A percentile compares a stretch with the other conserved stretches of the same genome.
These are phyloP conservation scores for Megalurothrips usitatus DNA, from an alignment of 2,888 invertebrate genomes.

Conservation along the genomic window DNA sequence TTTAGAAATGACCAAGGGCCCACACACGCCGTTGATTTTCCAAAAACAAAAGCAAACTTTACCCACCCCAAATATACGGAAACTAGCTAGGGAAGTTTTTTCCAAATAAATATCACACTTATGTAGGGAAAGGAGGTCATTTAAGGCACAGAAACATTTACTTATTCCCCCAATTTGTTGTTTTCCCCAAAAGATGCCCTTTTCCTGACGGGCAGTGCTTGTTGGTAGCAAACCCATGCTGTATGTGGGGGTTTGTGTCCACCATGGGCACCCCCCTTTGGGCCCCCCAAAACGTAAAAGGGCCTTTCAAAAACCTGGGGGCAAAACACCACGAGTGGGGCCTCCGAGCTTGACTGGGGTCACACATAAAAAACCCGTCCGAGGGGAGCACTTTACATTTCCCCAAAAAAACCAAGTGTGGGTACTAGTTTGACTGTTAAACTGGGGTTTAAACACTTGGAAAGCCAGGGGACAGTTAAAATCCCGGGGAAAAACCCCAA, in stretches of 20 bases:
- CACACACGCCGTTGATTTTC: neutral
- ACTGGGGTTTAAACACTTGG: slow-evolving; percentile 67
- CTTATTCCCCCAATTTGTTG: slow-evolving; percentile 40
- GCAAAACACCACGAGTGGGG: slow-evolving; percentile 72
- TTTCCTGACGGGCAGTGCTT: slow-evolving; percentile 88
- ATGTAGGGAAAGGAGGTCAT: neutral
- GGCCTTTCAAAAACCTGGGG: slow-evolving; percentile 56
- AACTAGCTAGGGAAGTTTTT: neutral
- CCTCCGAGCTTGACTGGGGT: slow-evolving; percentile 69
- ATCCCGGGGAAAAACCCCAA: no score
- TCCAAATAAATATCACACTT: neutral
- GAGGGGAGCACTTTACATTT: slow-evolving; percentile 71
- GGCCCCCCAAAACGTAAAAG: slow-evolving; percentile 95
- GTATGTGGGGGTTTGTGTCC: slow-evolving; percentile 87
- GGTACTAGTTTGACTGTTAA: slow-evolving; percentile 82
- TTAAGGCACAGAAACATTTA: neutral
- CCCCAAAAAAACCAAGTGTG: slow-evolving; percentile 70
- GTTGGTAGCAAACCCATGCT: slow-evolving; percentile 73
- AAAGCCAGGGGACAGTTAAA: no score
- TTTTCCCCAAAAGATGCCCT: slow-evolving; percentile 82
- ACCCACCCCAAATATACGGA: neutral
- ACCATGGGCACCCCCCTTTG: slow-evolving; percentile 95
- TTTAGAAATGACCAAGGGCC: neutral
- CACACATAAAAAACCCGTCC: slow-evolving; percentile 72
- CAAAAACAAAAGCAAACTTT: no score